Percentiles rank a stretch among this genome's conserved stretches.
phyloP scores from a whole-genome alignment of 2,797 vertebrate genomes.

The Amazonetta brasiliensis region DNA sequence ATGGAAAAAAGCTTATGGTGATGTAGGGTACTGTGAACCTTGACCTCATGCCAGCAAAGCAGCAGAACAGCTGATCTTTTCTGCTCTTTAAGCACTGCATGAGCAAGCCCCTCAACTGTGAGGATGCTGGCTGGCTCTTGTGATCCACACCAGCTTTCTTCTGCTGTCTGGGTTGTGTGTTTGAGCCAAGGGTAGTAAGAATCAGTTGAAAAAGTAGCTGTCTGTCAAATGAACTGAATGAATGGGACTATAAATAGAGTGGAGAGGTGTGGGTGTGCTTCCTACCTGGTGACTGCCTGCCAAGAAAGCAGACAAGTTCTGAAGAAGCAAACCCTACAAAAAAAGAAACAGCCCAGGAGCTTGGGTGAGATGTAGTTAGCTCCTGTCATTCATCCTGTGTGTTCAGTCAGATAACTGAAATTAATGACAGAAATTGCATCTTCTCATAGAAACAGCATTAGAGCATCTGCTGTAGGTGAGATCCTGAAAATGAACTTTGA shows the following conservation, averaged over 20 bases:
- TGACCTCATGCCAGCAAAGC: background rate
- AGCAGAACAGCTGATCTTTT: background rate
- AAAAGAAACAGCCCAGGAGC: background rate
- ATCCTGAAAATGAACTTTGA: background rate
- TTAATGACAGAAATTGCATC: background rate
- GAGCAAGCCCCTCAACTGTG: background rate
- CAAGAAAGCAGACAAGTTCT: background rate
- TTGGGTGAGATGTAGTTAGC: background rate
- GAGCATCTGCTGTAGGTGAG: background rate
- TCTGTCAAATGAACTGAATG: background rate
- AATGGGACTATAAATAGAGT: background rate
- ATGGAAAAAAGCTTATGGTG: slow-evolving; percentile 14
- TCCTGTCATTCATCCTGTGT: background rate
- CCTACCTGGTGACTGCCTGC: background rate
- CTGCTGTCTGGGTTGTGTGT: background rate
- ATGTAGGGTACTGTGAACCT: background rate
- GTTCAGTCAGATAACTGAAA: background rate
- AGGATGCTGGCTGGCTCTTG: background rate
- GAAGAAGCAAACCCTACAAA: background rate
- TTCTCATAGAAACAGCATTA: background rate
- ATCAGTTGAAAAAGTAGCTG: background rate
- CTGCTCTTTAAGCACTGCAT: background rate
- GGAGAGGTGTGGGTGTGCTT: background rate
- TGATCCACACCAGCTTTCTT: background rate
- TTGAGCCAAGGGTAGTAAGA: background rate